These are phyloP conservation scores for Graphium colonna DNA, from an alignment of 2,888 invertebrate species.

Conservation along the genomic window DNA sequence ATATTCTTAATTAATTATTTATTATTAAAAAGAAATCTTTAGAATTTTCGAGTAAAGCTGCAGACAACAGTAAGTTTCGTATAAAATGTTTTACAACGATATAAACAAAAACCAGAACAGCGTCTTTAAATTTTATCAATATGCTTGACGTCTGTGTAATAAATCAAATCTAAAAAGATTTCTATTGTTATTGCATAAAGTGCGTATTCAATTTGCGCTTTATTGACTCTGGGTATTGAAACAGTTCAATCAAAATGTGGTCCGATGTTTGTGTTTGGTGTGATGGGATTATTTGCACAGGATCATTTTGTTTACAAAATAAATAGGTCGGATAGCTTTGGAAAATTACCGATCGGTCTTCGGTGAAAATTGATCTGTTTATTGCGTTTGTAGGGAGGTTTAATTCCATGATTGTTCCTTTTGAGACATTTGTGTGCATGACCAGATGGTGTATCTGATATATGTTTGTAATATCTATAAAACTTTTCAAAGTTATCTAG, in stretches of 20 bases:
- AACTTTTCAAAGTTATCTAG: too few species aligned
- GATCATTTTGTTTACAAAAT: slow-evolving; percentile 5
- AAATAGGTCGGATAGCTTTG: neutral
- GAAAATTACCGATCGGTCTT: neutral
- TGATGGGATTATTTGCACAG: slow-evolving; percentile 1
- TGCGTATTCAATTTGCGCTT: neutral
- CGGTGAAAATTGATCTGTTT: slow-evolving; percentile 2
- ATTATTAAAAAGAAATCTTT: too few species aligned
- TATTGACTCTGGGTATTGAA: slow-evolving; percentile 2
- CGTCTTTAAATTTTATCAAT: neutral
- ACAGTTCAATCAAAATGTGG: slow-evolving; percentile 4
- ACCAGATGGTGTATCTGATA: too few species aligned
- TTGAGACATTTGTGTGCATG: neutral
- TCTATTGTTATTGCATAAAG: neutral
- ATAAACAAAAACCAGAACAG: too few species aligned
- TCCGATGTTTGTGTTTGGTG: neutral
- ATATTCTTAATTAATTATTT: too few species aligned
- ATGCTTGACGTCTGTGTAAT: neutral
- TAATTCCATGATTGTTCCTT: neutral
- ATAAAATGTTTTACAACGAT: too few species aligned
- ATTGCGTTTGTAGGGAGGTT: neutral
- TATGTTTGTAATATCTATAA: too few species aligned
- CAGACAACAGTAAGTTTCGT: too few species aligned
- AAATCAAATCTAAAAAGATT: neutral
- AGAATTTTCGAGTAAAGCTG: too few species aligned